Conservation (phyloP, 2,113 vertebrate species). For the Bubo bubo region DNA sequence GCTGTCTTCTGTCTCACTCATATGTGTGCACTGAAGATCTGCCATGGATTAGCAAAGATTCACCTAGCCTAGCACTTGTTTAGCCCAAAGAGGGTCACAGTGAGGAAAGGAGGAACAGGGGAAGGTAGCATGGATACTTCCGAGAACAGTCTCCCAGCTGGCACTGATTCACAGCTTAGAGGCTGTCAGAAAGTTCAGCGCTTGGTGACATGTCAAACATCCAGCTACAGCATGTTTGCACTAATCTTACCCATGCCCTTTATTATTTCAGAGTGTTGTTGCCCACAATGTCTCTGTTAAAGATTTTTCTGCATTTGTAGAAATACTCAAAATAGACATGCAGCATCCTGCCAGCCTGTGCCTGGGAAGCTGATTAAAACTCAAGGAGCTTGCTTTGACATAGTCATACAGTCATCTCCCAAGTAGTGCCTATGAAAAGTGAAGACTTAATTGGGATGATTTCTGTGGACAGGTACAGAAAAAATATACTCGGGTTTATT, state of each 20-base stretch:
- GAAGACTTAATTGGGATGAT: neutral
- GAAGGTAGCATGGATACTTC: neutral
- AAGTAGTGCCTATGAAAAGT: neutral
- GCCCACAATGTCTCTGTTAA: too few relatives aligned
- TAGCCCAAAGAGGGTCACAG: neutral
- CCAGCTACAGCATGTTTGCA: accelerated
- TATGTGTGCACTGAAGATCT: neutral
- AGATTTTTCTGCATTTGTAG: neutral
- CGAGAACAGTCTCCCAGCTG: neutral
- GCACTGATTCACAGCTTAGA: neutral
- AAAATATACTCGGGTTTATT: neutral
- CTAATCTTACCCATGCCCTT: neutral
- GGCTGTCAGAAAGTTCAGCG: neutral
- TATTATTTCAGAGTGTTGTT: neutral
- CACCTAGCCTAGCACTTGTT: neutral
- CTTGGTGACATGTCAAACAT: neutral
- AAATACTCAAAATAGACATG: neutral
- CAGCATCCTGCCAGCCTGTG: neutral
- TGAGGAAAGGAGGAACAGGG: neutral
- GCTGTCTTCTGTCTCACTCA: neutral
- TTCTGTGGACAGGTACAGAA: neutral
- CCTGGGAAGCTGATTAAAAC: neutral
- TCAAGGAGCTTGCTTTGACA: neutral
- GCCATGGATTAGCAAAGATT: neutral
- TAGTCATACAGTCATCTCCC: neutral